Evolutionary conservation across 2,888 invertebrate genomes (phyloP).

Genomic region (Acleris cristana): DNA sequence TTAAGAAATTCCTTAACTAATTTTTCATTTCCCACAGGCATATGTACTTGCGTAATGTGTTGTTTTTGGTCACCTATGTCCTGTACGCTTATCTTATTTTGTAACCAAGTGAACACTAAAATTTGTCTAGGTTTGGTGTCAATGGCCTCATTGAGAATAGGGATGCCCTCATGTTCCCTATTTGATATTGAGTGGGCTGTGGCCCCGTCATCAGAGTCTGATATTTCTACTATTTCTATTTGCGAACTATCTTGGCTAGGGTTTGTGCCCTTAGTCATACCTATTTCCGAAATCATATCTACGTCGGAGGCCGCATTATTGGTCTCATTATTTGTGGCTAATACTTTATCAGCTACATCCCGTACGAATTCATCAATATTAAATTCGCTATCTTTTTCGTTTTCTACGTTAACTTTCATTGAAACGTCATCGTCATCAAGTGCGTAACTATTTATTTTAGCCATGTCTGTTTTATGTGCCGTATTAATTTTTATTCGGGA

Average conservation of each 20-base stretch:
- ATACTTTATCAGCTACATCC: background rate
- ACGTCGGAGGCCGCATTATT: too few relatives aligned
- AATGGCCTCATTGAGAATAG: constrained; percentile 47
- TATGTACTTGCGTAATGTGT: background rate
- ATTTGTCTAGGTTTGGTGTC: constrained; percentile 45
- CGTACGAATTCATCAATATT: background rate
- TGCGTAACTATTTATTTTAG: too few relatives aligned
- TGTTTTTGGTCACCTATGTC: background rate
- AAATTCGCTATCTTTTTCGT: background rate
- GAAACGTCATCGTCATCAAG: constrained; percentile 32
- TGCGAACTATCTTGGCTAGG: too few relatives aligned
- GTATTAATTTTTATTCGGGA: constrained; percentile 38
- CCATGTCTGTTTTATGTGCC: background rate
- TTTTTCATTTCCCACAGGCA: constrained; percentile 1
- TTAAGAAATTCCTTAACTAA: constrained; percentile 39
- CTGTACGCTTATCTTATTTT: background rate
- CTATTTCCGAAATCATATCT: too few relatives aligned
- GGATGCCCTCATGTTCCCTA: constrained; percentile 41
- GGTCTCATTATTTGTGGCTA: background rate
- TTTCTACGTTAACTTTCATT: constrained; percentile 20
- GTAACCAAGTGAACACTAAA: background rate
- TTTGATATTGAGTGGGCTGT: constrained; percentile 32
- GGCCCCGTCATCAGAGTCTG: constrained; percentile 16
- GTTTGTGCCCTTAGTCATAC: too few relatives aligned
- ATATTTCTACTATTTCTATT: background rate